Evolutionary conservation across 2,797 vertebrate genomes (phyloP), one percentile per base, ranked within the genome.

Genomic region (Chrysocyon brachyurus): DNA sequence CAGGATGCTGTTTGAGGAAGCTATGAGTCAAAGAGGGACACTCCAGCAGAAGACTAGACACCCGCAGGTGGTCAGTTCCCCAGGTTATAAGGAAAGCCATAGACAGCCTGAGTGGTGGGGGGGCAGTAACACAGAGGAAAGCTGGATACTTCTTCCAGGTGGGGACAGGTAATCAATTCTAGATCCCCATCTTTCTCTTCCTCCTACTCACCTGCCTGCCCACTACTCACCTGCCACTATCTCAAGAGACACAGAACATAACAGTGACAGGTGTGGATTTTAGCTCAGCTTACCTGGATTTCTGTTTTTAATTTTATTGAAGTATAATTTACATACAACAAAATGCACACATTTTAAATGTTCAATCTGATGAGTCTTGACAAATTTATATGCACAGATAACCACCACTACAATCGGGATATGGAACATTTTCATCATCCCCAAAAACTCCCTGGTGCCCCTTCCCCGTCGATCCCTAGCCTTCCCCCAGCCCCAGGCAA

Each of bases 331-430:
- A 79, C 77, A 70, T 68, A 83, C 11, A 59, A 85, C 64, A 78
- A 92, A 96, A 87, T 84, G 79, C 70, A 90, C 52, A 88, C 56
- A 56, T 97, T 87, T 93, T 91, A 90, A 93, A 82, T 90, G 87
- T 91, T 97, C 63, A 28, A 49, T 83, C 22, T 88, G 81, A 93
- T 94, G 95, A 66, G 26, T 88, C 94, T 90, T 70, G 87, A 93
- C 72, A 97, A 88, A 90, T 96, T 86, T 90, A 95, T 93, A 54
- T 14, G 40, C 61, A 88, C 72, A 15, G 16, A 40, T 26, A 88
- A 66, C 72, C 77, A 63, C 8, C 59, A 61, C 77, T 57, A 31
- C 54, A 8, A 36, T 93, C 84, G 78, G 90, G 85, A 54, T 46
- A 73, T 12, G 93, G 66, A 68, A 49, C 77, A 52, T 17, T 72